Conservation (phyloP, 2,113 vertebrate genomes). For the Mustelus asterias region DNA sequence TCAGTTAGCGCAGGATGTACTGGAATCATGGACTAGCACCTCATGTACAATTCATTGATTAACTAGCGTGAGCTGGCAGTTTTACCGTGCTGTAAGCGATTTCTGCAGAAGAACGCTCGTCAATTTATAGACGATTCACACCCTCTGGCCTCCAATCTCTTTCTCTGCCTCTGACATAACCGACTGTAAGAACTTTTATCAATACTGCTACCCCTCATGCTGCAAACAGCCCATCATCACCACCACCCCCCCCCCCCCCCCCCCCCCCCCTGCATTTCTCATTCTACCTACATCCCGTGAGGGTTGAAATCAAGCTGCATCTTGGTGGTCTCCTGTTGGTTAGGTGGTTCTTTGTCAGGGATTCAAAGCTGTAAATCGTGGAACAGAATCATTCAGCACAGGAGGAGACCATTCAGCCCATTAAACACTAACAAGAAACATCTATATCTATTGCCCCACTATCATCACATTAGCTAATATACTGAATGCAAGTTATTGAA, state of each 20-base stretch:
- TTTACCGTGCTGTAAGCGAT: not conserved
- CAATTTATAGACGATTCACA: not conserved
- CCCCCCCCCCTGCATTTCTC: not conserved
- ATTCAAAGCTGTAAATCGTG: not conserved
- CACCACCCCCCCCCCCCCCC: no score
- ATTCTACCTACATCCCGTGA: not conserved
- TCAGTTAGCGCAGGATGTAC: not conserved
- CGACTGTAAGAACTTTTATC: not conserved
- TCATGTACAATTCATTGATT: not conserved
- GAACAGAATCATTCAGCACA: not conserved
- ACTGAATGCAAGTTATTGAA: not conserved
- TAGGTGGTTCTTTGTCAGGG: not conserved
- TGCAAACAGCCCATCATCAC: no score
- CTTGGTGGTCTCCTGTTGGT: not conserved
- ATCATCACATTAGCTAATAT: no score
- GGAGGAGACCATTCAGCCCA: no score
- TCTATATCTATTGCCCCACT: no score
- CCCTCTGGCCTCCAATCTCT: not conserved
- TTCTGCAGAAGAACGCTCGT: not conserved
- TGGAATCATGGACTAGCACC: not conserved
- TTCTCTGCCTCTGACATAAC: not conserved
- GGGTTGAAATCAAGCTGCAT: not conserved
- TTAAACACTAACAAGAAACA: no score
- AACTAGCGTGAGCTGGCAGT: not conserved
- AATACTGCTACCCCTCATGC: not conserved